phyloP scores from a whole-genome alignment of 2,888 invertebrate genomes.

The Corythucha ciliata region DNA sequence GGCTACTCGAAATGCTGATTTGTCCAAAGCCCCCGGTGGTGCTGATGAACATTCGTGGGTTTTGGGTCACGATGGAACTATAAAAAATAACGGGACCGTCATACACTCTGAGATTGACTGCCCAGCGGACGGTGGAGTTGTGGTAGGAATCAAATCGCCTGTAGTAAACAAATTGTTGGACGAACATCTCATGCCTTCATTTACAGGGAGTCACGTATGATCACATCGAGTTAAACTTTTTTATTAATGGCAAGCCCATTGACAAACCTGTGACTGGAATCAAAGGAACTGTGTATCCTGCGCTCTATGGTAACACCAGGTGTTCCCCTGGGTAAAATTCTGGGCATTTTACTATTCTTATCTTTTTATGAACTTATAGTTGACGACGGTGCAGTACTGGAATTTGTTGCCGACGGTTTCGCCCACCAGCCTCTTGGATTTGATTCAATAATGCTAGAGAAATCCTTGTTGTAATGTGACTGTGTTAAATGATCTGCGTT shows the following conservation, averaged over 20 bases:
- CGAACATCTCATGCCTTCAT: too few species aligned
- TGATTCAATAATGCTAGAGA: conserved; percentile 93
- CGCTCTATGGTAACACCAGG: conserved; percentile 68
- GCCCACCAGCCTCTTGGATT: conserved; percentile 77
- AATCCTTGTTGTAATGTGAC: conserved; percentile 72
- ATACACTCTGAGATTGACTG: conserved; percentile 49
- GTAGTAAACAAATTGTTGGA: too few species aligned
- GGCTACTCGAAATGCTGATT: conserved; percentile 76
- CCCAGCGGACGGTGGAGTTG: conserved; percentile 77
- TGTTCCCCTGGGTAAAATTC: not conserved
- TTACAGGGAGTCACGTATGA: conserved; percentile 83
- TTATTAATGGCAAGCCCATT: conserved; percentile 78
- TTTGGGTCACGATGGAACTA: conserved; percentile 76
- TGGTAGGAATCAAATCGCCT: conserved; percentile 47
- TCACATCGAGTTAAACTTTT: conserved; percentile 92
- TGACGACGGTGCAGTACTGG: conserved; percentile 94
- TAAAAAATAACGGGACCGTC: conserved; percentile 69
- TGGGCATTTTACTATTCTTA: too few species aligned
- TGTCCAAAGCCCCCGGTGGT: conserved; percentile 80
- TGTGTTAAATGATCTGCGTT: too few species aligned
- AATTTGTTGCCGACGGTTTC: conserved; percentile 86
- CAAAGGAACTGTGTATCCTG: conserved; percentile 83
- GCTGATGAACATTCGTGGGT: conserved; percentile 88
- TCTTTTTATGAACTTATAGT: conserved; percentile 53
- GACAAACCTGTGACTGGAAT: conserved; percentile 79